Percentiles rank a stretch among this genome's conserved stretches.
These are phyloP conservation scores for Thoracochromis brauschi DNA, from an alignment of 2,113 vertebrate species.

Conservation along the genomic window DNA sequence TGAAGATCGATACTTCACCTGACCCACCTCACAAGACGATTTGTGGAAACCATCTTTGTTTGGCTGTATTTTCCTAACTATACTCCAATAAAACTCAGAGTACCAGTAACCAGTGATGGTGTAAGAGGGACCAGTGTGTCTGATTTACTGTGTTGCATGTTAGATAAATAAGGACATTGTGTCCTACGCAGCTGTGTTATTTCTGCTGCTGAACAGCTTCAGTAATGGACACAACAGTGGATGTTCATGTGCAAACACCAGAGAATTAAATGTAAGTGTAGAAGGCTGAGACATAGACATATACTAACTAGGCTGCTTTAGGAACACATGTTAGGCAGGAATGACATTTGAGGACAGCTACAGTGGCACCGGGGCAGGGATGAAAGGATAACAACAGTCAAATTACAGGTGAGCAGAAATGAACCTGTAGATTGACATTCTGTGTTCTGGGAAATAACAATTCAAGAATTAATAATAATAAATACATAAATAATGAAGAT, in stretches of 20 bases:
- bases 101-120: neutral
- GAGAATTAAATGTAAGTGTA: neutral
- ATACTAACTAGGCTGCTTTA: neutral
- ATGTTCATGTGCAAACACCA: neutral
- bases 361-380: neutral
- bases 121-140: neutral
- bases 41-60: neutral
- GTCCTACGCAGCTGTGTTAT: neutral
- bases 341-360: neutral
- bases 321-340: neutral
- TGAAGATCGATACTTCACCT: neutral
- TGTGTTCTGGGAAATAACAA: neutral
- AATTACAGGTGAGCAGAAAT: neutral
- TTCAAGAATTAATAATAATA: neutral
- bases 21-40: neutral
- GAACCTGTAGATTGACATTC: neutral
- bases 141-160: neutral
- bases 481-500: neutral
- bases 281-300: fast-evolving
- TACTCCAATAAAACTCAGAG: neutral
- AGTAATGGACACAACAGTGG: neutral
- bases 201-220: neutral
- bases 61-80: neutral
- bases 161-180: neutral
- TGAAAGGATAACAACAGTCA: neutral